These are phyloP conservation scores for Pandemis corylana DNA, from an alignment of 2,888 invertebrate genomes.

Conservation along the genomic window DNA sequence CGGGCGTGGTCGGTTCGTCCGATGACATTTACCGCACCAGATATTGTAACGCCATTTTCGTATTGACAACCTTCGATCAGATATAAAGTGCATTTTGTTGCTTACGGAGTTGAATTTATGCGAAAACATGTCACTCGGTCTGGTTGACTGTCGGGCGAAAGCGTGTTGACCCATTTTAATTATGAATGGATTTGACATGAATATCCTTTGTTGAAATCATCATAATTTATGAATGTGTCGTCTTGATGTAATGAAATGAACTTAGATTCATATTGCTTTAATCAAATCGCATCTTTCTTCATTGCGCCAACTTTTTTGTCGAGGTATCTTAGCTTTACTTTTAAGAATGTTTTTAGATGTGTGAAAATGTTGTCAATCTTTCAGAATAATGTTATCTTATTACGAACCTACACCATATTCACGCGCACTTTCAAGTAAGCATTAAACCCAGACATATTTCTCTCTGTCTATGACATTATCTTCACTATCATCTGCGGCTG, in stretches of 20 bases:
- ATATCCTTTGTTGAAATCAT: not conserved
- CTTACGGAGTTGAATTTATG: conserved; percentile 45
- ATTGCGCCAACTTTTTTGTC: too few species aligned
- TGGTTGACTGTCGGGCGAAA: conserved; percentile 52
- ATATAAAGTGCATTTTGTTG: conserved; percentile 45
- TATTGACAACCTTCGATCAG: conserved; percentile 53
- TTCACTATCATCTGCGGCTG: conserved; percentile 21
- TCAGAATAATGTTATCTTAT: not conserved
- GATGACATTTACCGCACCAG: conserved; percentile 54
- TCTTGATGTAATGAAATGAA: not conserved
- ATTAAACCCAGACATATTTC: conserved; percentile 28
- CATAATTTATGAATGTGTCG: not conserved
- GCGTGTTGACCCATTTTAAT: conserved; percentile 41
- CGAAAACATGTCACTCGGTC: conserved; percentile 50
- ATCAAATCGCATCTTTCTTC: too few species aligned
- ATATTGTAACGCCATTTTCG: conserved; percentile 48
- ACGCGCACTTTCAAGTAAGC: conserved; percentile 20
- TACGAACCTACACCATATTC: not conserved
- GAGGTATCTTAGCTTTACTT: too few species aligned
- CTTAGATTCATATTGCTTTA: not conserved
- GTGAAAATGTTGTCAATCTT: too few species aligned
- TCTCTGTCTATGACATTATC: conserved; percentile 25
- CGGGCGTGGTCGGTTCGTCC: conserved; percentile 48
- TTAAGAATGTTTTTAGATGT: too few species aligned
- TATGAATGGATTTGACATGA: not conserved